Evolutionary conservation across 2,797 vertebrate species (phyloP).

Genomic region (Bradypus variegatus): DNA sequence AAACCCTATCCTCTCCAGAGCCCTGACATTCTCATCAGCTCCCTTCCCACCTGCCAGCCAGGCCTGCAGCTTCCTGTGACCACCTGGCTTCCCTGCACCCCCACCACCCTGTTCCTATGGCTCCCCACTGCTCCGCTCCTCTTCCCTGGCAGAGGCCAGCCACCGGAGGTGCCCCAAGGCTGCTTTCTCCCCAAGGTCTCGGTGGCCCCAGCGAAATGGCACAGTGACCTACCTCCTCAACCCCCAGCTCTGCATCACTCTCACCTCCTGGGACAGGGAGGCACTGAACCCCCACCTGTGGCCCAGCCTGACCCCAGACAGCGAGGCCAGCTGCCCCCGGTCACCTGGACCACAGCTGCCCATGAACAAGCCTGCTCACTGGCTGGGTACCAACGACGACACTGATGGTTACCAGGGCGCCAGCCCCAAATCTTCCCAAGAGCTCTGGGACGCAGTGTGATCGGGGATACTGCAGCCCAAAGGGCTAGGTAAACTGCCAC

Average conservation of each 20-base stretch:
- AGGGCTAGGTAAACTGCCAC: not conserved
- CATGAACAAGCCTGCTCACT: not conserved
- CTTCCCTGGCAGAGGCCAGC: not conserved
- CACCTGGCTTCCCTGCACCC: constrained; percentile 45
- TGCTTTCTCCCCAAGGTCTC: constrained; percentile 48
- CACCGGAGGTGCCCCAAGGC: not conserved
- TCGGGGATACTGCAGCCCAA: not conserved
- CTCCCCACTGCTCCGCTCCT: not conserved
- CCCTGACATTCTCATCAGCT: constrained; percentile 59
- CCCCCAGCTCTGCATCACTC: not conserved
- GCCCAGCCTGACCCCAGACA: constrained; percentile 46
- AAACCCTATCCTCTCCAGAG: constrained; percentile 73
- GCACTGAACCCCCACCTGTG: not conserved
- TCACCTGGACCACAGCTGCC: constrained; percentile 27
- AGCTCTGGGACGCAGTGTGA: not conserved
- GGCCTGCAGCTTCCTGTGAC: constrained; percentile 34
- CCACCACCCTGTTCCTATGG: constrained; percentile 27
- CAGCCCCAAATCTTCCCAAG: not conserved
- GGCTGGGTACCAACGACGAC: not conserved
- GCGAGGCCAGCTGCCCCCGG: not conserved
- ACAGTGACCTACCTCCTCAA: constrained; percentile 49
- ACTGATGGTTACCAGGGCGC: not conserved
- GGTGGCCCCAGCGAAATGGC: constrained; percentile 24
- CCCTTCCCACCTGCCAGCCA: constrained; percentile 26
- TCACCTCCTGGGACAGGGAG: not conserved